phyloP scores from a whole-genome alignment of 92 coral and sea anemone genomes.

The Epizoanthus scotinus region DNA sequence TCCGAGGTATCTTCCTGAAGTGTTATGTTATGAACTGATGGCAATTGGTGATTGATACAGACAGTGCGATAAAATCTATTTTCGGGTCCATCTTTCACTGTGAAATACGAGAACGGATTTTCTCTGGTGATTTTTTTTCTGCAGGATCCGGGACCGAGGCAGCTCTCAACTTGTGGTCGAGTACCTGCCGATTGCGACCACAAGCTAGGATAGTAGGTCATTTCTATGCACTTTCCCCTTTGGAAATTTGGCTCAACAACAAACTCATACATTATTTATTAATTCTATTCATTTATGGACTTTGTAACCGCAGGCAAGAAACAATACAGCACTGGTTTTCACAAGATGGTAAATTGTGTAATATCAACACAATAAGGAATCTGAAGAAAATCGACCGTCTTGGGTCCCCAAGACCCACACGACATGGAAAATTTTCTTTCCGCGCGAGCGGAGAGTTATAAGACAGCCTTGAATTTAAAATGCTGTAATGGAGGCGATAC shows the following conservation, averaged over 20 bases:
- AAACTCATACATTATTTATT: conserved; percentile 34
- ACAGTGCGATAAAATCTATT: conserved; percentile 6
- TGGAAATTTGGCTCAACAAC: conserved; percentile 22
- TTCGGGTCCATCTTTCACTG: conserved; percentile 3
- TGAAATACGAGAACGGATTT: conserved; percentile 33
- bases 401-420: background rate
- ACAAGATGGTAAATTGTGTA: conserved; percentile 34
- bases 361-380: background rate
- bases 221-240: conserved; percentile 24
- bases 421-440: conserved; percentile 80
- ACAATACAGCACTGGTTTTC: conserved; percentile 37
- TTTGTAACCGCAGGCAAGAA: conserved; percentile 48
- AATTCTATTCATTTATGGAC: conserved; percentile 20
- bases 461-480: conserved; percentile 62
- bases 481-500: conserved; percentile 83
- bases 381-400: background rate
- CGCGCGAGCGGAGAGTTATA: conserved; percentile 77
- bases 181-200: conserved; percentile 22
- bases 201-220: conserved; percentile 17
- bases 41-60: conserved; percentile 1
- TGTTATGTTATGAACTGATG: background rate
- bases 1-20: background rate
- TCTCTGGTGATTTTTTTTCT: conserved; percentile 24
- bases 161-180: conserved; percentile 12
- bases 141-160: conserved; percentile 17